Base-by-base conservation (phyloP, 2,888 invertebrate genomes). In the Lampropteryx suffumata region DNA sequence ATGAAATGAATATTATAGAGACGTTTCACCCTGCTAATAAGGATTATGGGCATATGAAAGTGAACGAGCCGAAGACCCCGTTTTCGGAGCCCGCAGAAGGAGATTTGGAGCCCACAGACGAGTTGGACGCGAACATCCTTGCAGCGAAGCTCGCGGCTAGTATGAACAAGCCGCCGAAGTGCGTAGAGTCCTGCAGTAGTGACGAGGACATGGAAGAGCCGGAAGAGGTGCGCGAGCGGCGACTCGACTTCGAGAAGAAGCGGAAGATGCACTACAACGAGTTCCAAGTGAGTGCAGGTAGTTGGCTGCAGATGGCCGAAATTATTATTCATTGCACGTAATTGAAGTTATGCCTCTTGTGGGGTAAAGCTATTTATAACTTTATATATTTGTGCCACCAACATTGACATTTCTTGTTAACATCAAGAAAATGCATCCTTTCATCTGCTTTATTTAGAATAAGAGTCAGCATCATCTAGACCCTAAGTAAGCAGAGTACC, bases 31-130 rank as follows among this genome's bases (percentile, higher is more conserved):
- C 99, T 32, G 92, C 96, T 13, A 98, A 98, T 81, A 99, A 99
- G 90, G 99, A 99, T 87, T 99, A 99, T 85, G 99, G 99, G 6
- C 98, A 98, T 76, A 99, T 99, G 98, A 99, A 99, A 88, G 84
- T 89, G 28, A 97, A 98, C 71, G 99, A 99, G 85, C 99, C 99
- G 1, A 99, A 99, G 84, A 99, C 99, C 17, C 99, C 99, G 29
- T 93, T 79, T 66, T 89, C 91, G 3, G 94, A 94, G 69, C 82
- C 93, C 42, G 91, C 89, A 36, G 94, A 94, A 57, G 91, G 92
- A 21, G 91, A 92, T 32, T 83, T 91, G 33, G 94, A 93, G 64
- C 91, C 92, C 21, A 66, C 75, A 6, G 93, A 93, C 65, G 91
- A 92, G 64, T 72, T 93, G 57, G 94, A 94, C 71, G 94, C 96